Evolutionary conservation across 1,140 invertebrate species (phyloP).

Genomic region (Papilio glaucus): DNA sequence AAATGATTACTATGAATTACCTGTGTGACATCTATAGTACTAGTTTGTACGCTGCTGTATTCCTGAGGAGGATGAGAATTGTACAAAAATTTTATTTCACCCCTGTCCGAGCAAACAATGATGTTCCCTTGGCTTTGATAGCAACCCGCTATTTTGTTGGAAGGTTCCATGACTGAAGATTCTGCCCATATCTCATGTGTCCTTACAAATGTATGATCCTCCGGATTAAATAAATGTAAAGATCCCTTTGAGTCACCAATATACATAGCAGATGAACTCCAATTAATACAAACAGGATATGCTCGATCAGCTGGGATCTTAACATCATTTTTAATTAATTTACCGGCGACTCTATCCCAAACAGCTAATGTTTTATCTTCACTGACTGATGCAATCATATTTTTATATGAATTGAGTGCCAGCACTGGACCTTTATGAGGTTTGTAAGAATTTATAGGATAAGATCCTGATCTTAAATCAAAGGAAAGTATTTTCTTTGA

Average conservation of each 20-base stretch:
- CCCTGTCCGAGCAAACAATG: slow-evolving; percentile 67
- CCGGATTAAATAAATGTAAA: slow-evolving; percentile 70
- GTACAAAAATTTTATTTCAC: slow-evolving; percentile 76
- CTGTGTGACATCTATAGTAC: slow-evolving; percentile 71
- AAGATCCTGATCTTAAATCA: slow-evolving; percentile 60
- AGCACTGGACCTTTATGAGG: slow-evolving; percentile 71
- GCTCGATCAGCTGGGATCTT: slow-evolving; percentile 68
- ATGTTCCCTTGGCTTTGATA: slow-evolving; percentile 65
- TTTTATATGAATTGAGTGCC: slow-evolving; percentile 57
- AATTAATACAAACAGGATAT: slow-evolving; percentile 72
- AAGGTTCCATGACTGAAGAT: slow-evolving; percentile 56
- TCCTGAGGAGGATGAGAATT: slow-evolving; percentile 68
- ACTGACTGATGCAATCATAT: slow-evolving; percentile 72
- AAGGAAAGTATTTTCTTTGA: slow-evolving; percentile 72
- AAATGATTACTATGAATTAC: slow-evolving; percentile 44
- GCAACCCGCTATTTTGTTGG: slow-evolving; percentile 69
- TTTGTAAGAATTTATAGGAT: slow-evolving; percentile 62
- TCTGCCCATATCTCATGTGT: slow-evolving; percentile 67
- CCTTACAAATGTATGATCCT: slow-evolving; percentile 56
- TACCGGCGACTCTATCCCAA: slow-evolving; percentile 71
- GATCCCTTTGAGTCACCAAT: slow-evolving; percentile 73
- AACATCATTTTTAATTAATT: slow-evolving; percentile 62
- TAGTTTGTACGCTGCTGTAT: slow-evolving; percentile 63
- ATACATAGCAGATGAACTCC: slow-evolving; percentile 67
- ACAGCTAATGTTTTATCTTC: slow-evolving; percentile 75